Base-by-base conservation (phyloP, 2,888 invertebrate species). In the Metallyticus violacea region DNA sequence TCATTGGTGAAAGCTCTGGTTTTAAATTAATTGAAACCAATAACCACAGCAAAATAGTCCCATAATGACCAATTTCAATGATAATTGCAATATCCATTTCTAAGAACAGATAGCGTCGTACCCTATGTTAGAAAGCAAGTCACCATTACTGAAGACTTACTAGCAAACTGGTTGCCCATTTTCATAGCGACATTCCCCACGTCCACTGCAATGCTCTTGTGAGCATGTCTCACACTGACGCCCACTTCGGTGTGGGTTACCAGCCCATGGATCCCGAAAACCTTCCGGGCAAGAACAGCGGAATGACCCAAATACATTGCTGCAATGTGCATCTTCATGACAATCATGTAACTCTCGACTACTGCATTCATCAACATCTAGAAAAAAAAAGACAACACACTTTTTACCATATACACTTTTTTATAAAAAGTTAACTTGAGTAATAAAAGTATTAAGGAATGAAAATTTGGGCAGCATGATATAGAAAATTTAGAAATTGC, bases 341-440 rank as follows among this genome's bases (percentile, higher is more conserved):
- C 98, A 98, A 90, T 98, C 98, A 91, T 98, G 97, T 76, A 97
- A 91, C 22, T 97, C 97, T 0, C 94, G 91, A 0, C 96, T 95
- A 0, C 96, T 94, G 89, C 98, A 98, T 91, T 98, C 98, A 90
- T 98, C 97, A 89, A 98, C 91, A 92, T 98, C 98, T 95, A 91
- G 26, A 89, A 89, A 89, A 87, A 87, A 88, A 25, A 15, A 85
- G 83, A 88, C 30, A 80, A 26, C 28, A 78, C 81, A 76, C 78
- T 26, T 81, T 28, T 28, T 26, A 28, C 4, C 26, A 80, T 15
- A n/a, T n/a, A n/a, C n/a, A n/a, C n/a, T n/a, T n/a, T n/a, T n/a
- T n/a, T n/a, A n/a, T n/a, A n/a, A n/a, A n/a, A n/a, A n/a, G n/a
- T n/a, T n/a, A n/a, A n/a, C n/a, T n/a, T n/a, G n/a, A n/a, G n/a